Conservation (phyloP, 2,888 invertebrate genomes). For the Marasmarcha lunaedactyla region DNA sequence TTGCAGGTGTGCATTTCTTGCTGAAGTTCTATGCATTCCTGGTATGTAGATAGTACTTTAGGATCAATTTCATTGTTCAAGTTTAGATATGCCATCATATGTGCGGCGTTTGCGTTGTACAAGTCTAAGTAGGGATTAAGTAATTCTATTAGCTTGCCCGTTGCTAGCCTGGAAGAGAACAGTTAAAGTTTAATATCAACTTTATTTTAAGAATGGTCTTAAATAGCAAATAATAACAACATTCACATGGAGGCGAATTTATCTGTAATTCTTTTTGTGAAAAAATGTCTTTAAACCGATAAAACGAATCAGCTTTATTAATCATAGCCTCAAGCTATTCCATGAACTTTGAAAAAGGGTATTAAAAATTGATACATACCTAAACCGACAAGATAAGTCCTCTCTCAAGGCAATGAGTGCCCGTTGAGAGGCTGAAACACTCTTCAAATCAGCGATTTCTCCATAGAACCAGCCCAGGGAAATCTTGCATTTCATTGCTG, state of each 20-base stretch:
- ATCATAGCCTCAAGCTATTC: neutral
- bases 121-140: conserved; percentile 81
- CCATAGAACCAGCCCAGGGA: conserved; percentile 95
- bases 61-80: conserved; percentile 73
- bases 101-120: conserved; percentile 85
- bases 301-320: neutral
- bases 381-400: conserved; percentile 54
- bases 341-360: too few relatives aligned
- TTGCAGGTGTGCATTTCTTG: conserved; percentile 88
- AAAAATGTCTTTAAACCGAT: too few relatives aligned
- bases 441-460: conserved; percentile 83
- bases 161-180: conserved; percentile 80
- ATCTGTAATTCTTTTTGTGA: too few relatives aligned
- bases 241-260: too few relatives aligned
- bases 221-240: neutral
- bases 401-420: conserved; percentile 54
- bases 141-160: conserved; percentile 84
- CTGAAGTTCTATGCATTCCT: conserved; percentile 90
- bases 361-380: too few relatives aligned
- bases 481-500: conserved; percentile 89
- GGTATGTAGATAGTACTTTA: conserved; percentile 50
- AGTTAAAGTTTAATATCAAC: too few relatives aligned
- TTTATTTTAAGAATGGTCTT: too few relatives aligned
- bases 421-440: conserved; percentile 60
- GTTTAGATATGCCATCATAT: conserved; percentile 86